These are phyloP conservation scores for Monomorium pharaonis DNA, from an alignment of 1,140 invertebrate species.

Conservation along the genomic window DNA sequence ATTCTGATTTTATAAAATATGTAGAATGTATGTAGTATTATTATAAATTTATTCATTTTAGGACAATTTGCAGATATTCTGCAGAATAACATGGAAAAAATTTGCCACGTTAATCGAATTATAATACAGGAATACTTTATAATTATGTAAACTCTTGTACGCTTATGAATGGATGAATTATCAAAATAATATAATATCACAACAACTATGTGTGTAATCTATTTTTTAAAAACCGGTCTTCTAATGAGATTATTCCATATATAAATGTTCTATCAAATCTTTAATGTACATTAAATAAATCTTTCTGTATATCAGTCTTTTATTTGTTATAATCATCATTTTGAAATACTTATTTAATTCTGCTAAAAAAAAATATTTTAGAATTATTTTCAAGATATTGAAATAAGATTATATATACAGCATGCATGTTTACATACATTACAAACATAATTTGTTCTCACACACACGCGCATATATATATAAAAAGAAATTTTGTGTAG, in stretches of 20 bases:
- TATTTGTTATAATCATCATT: neutral
- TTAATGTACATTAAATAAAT: neutral
- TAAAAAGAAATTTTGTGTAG: too few species aligned
- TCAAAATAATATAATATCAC: conserved; percentile 43
- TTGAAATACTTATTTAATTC: neutral
- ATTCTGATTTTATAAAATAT: neutral
- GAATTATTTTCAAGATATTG: too few species aligned
- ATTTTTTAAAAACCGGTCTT: conserved; percentile 8
- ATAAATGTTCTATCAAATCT: too few species aligned
- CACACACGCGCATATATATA: too few species aligned
- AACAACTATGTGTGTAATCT: conserved; percentile 33
- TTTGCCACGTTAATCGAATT: conserved; percentile 33
- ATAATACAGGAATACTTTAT: conserved; percentile 51
- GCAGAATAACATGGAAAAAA: conserved; percentile 16
- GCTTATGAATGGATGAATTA: conserved; percentile 56
- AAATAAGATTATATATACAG: too few species aligned
- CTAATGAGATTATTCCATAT: neutral
- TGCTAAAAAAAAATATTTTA: too few species aligned
- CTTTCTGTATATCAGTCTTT: neutral
- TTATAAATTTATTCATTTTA: conserved; percentile 18
- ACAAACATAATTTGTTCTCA: too few species aligned
- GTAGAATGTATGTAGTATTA: neutral
- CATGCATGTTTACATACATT: too few species aligned
- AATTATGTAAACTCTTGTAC: conserved; percentile 52
- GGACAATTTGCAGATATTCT: neutral